Conservation (phyloP, 53 echinoderm and acorn worm genomes). For the Echinometra lucunter region DNA sequence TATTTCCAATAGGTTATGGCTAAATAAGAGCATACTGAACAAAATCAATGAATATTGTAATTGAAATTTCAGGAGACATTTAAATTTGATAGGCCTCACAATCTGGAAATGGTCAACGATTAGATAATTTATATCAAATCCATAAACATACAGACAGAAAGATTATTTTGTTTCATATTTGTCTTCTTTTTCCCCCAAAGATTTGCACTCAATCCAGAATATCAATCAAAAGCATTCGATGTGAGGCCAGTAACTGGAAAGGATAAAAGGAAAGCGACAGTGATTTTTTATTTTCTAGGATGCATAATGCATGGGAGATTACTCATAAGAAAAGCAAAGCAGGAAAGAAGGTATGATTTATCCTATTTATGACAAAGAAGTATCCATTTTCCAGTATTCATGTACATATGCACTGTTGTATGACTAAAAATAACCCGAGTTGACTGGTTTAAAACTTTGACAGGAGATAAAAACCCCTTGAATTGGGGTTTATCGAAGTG, state of each 20-base stretch:
- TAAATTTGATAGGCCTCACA: not conserved
- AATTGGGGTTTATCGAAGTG: too few relatives aligned
- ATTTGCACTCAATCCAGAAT: not conserved
- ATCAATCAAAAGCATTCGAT: not conserved
- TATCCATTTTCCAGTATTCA: not conserved
- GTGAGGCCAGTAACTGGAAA: not conserved
- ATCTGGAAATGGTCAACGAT: not conserved
- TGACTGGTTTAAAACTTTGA: too few relatives aligned
- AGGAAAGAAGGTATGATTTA: not conserved
- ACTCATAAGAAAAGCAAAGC: not conserved
- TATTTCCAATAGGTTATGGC: not conserved
- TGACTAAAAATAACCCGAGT: too few relatives aligned
- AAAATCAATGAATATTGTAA: constrained; percentile 1
- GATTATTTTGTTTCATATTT: too few relatives aligned
- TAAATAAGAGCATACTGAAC: not conserved
- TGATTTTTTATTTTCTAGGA: not conserved
- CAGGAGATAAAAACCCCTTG: too few relatives aligned
- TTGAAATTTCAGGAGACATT: not conserved
- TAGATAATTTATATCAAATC: not conserved
- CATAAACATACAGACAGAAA: not conserved
- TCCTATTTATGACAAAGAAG: not conserved
- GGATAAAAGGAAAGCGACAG: not conserved
- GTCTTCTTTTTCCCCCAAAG: too few relatives aligned
- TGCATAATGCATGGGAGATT: not conserved
- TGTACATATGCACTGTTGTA: too few relatives aligned